Evolutionary conservation across 2,888 invertebrate species (phyloP).

Genomic region (Oscheius myriophilus): DNA sequence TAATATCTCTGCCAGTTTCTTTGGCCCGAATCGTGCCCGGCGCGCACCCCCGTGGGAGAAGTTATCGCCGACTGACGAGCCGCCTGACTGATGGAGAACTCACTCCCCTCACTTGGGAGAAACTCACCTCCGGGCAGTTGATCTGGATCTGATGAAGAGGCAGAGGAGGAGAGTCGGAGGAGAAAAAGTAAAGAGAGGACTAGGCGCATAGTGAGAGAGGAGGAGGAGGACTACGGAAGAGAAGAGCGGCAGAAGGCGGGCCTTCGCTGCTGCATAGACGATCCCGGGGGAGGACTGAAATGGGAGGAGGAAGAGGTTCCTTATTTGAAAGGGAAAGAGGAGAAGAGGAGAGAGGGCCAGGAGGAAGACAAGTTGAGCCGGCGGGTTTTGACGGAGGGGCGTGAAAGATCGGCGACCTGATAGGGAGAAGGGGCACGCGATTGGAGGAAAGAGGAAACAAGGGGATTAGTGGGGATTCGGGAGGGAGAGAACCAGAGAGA

Average conservation of each 20-base stretch:
- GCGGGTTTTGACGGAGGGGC: slow-evolving; percentile 24
- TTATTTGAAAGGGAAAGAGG: slow-evolving; percentile 3
- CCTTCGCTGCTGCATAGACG: no score
- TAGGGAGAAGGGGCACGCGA: slow-evolving; percentile 9
- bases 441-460: background rate
- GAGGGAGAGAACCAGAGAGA: background rate
- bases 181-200: slow-evolving; percentile 1
- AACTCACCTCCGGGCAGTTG: slow-evolving; percentile 25
- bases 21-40: no score
- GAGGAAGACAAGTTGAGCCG: slow-evolving; percentile 22
- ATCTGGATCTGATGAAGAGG: slow-evolving; percentile 1
- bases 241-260: background rate
- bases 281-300: slow-evolving; percentile 13
- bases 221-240: background rate
- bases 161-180: slow-evolving; percentile 9
- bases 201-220: background rate
- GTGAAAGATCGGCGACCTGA: slow-evolving; percentile 16
- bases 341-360: slow-evolving; percentile 8
- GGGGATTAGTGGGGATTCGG: background rate
- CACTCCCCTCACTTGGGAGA: background rate
- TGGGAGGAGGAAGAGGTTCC: slow-evolving; percentile 13
- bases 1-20: no score
- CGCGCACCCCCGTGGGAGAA: slow-evolving; percentile 14
- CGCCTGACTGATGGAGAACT: slow-evolving; percentile 2
- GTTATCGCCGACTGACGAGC: slow-evolving; percentile 20